Percentiles rank a stretch among this genome's conserved stretches.
Evolutionary conservation across 2,888 invertebrate genomes (phyloP).

Genomic region (Bombylius discolor): DNA sequence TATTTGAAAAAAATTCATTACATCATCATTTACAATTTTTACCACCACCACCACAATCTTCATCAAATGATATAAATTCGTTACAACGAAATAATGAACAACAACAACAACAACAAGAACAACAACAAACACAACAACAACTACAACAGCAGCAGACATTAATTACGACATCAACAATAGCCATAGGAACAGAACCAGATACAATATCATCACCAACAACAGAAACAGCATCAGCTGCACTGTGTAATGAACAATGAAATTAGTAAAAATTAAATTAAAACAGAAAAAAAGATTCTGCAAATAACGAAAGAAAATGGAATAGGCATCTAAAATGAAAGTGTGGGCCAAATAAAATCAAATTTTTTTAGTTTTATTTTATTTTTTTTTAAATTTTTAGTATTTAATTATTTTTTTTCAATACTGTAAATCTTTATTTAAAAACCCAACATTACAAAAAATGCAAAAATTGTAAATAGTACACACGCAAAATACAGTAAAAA

Average conservation of each 20-base stretch:
- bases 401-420: too few species aligned
- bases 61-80: not conserved
- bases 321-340: not conserved
- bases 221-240: not conserved
- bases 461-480: too few species aligned
- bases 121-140: not conserved
- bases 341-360: not conserved
- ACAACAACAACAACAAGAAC: conserved; percentile 5
- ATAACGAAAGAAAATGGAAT: too few species aligned
- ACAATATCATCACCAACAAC: not conserved
- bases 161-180: not conserved
- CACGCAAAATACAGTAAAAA: too few species aligned
- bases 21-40: conserved; percentile 6
- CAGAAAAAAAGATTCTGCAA: not conserved
- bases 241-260: not conserved
- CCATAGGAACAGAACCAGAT: conserved; percentile 2
- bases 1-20: conserved; percentile 2
- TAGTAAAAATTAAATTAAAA: not conserved
- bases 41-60: not conserved
- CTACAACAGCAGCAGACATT: not conserved
- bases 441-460: too few species aligned
- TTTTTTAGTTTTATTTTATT: too few species aligned
- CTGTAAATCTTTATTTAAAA: too few species aligned
- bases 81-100: not conserved
- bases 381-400: too few species aligned